phyloP scores from a whole-genome alignment of 35 echinoderm and acorn worm species.

The Anneissia japonica region DNA sequence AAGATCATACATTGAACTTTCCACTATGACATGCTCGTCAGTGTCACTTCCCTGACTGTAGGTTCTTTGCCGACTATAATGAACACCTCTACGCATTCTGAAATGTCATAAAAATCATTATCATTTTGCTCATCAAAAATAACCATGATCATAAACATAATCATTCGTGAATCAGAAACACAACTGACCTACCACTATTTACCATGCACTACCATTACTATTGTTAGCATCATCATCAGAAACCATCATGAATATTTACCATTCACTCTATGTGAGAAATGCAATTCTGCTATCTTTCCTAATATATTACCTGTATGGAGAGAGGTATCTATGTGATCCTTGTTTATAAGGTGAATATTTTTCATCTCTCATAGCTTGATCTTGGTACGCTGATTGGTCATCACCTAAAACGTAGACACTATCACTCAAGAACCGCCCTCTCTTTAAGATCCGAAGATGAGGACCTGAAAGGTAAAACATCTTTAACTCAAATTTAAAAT shows the following conservation, averaged over 20 bases:
- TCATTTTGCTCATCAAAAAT: too few species aligned
- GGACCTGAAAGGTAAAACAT: background rate
- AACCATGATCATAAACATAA: too few species aligned
- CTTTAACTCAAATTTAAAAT: too few species aligned
- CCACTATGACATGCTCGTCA: background rate
- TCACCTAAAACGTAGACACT: background rate
- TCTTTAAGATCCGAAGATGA: background rate
- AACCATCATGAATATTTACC: too few species aligned
- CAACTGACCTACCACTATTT: too few species aligned
- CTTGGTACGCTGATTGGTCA: background rate
- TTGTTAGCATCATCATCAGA: too few species aligned
- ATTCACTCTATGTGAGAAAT: too few species aligned
- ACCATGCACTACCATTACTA: too few species aligned
- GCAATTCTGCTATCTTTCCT: too few species aligned
- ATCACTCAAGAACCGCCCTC: background rate
- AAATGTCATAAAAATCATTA: background rate
- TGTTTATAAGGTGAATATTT: background rate
- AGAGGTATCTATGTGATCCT: background rate
- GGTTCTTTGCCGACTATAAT: background rate
- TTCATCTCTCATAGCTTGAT: background rate
- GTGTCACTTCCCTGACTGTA: background rate
- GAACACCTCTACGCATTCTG: background rate
- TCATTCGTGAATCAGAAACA: too few species aligned
- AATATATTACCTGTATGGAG: background rate
- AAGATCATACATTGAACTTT: background rate